Base-by-base conservation (phyloP, 2,888 invertebrate species). In the Catocala sponsa region DNA sequence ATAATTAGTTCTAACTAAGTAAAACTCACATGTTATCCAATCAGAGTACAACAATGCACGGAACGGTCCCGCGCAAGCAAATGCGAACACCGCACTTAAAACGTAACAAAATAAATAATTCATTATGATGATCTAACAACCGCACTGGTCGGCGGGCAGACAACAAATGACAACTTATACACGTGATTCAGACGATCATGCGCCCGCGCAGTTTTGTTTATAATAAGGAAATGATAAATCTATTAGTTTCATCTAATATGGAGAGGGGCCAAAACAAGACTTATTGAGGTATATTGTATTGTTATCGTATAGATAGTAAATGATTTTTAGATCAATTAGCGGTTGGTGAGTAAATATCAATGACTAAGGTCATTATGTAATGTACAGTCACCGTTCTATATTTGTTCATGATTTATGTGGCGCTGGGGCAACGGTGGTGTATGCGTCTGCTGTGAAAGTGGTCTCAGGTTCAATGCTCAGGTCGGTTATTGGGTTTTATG, bases 21-120 rank as follows among this genome's bases (percentile, higher is more conserved):
- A 38, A 56, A 66, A 91, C 93, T 91, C 70, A 93, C 93, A 93
- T 60, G 85, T 84, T n/a, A 93, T 90, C 80, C 84, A 90, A 77
- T 87, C 84, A 0, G 92, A 92, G 65, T 92, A 91, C 33, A 93
- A 68, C 11, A 91, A 50, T 0, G 87, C 80, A 42, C 74, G 81
- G 61, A 92, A 90, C 0, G 89, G 82, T n/a, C 90, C 90, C 72
- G 52, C 83, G 65, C 25, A 74, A 71, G 55, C 74, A 67, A 46
- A 80, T 49, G 65, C 72, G 52, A 59, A 62, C 70, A 84, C 77
- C 44, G 63, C 70, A 73, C 70, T 72, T 69, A 80, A 57, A 70
- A 74, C 59, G 82, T 63, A 59, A 83, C 65, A 71, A 60, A 76
- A 68, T 61, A 72, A 68, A 53, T 74, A 68, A 56, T 70, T 73